Conservation (phyloP, 2,888 invertebrate genomes). For the Oscheius onirici region DNA sequence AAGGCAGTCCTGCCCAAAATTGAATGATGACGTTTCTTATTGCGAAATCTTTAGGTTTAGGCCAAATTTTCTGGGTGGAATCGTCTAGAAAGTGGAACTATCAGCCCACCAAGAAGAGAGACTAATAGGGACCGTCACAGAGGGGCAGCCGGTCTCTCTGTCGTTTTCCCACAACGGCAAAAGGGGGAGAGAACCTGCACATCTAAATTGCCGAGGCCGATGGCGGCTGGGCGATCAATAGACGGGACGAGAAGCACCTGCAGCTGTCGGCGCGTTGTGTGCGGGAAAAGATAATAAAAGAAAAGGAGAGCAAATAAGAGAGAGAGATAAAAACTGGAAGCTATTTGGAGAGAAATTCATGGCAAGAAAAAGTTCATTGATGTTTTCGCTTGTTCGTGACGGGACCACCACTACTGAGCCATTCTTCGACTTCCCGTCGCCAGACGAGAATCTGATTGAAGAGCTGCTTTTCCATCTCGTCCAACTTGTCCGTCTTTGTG, state of each 20-base stretch:
- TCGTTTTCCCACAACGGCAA: no score
- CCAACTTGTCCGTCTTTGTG: conserved; percentile 39
- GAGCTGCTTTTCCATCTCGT: conserved; percentile 37
- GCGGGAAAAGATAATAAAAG: conserved; percentile 27
- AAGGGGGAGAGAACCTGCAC: conserved; percentile 42
- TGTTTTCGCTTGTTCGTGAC: conserved; percentile 37
- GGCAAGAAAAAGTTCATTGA: neutral
- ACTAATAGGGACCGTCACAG: neutral
- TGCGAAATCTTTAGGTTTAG: no score
- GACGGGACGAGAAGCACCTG: conserved; percentile 33
- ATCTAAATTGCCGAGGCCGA: conserved; percentile 38
- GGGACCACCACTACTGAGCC: conserved; percentile 32
- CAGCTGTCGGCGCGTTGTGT: conserved; percentile 36
- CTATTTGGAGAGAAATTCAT: neutral
- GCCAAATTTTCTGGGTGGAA: no score
- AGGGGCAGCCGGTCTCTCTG: neutral
- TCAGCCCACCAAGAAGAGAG: neutral
- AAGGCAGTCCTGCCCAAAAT: no score
- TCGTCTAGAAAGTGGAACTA: no score
- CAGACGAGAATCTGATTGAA: conserved; percentile 31
- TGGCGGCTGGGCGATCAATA: conserved; percentile 10
- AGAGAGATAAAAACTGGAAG: neutral
- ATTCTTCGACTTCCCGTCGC: conserved; percentile 35
- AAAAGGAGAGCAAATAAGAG: conserved; percentile 13
- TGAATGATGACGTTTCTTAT: no score